Evolutionary conservation across 2,797 vertebrate genomes (phyloP), one percentile per base, ranked within the genome.

Genomic region (Pseudochirops cupreus): DNA sequence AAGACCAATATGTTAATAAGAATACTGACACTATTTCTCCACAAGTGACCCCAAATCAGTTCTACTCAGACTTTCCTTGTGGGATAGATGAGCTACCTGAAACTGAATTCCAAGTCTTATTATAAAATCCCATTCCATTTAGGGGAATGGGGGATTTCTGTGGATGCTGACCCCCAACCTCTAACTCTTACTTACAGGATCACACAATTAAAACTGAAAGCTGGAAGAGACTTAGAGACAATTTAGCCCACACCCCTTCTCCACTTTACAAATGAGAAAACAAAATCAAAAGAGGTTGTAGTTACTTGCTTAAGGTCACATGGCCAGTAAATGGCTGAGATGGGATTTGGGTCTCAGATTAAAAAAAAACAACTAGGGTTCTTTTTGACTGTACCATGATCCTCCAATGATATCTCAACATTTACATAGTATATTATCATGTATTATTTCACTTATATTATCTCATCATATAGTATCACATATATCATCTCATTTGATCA

Each of bases 261-360:
- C 13, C 53, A 56, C 59, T 58, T 94, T 31, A 50, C 12, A 82
- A 6, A 50, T 59, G 90, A 92, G 91, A n/a, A 90, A n/a, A 74
- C 3, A 21, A 58, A 91, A 54, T 52, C 56, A 89, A 7, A 12
- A 52, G 93, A 92, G 53, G 16, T 18, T 11, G 62, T 54, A 54
- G 53, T 12, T 53, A 46, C 18, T 33, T 52, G 24, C 28, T 56
- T 4, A 0, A 10, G 90, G 57, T 55, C 33, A 21, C 7, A 56
- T 50, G 56, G 33, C 39, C 52, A 5, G 16, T 11, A 90, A 28
- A 55, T 12, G 33, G n/a, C 11, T 6, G 10, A 3, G 1, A 67
- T 28, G 4, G 54, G 0, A 0, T 50, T 62, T 21, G 31, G 11
- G 28, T 5, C 0, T 46, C 26, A 1, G 59, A 82, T 26, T 92